Evolutionary conservation across 2,113 vertebrate species (phyloP).

Genomic region (Eidolon helvum): DNA sequence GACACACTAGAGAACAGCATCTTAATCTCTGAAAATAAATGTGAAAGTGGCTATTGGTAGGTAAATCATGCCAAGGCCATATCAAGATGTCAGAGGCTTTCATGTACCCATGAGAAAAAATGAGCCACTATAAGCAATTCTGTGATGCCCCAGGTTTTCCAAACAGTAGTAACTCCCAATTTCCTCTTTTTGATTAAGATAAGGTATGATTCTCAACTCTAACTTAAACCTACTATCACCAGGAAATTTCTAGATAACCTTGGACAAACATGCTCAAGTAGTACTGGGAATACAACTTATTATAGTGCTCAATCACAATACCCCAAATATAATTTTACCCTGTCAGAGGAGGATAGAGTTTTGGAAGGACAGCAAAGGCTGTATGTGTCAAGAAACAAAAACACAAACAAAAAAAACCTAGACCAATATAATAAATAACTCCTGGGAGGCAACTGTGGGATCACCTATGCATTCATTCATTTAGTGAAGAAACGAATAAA

Average conservation of each 20-base stretch:
- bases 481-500: neutral
- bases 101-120: neutral
- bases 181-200: conserved; percentile 24
- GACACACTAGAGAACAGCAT: neutral
- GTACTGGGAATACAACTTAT: conserved; percentile 6
- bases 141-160: neutral
- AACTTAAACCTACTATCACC: conserved; percentile 24
- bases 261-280: conserved; percentile 1
- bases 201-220: neutral
- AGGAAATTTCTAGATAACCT: conserved; percentile 22
- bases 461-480: neutral
- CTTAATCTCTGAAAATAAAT: neutral
- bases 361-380: neutral
- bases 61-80: conserved; percentile 45
- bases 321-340: conserved; percentile 24
- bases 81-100: conserved; percentile 11
- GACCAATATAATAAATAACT: conserved; percentile 14
- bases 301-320: neutral
- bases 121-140: neutral
- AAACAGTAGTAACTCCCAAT: neutral
- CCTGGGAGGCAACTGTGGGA: neutral
- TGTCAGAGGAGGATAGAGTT: neutral
- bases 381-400: neutral
- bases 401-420: neutral
- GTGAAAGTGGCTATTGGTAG: neutral